Conservation (phyloP, 2,797 vertebrate species). For the Carcharodon carcharias region DNA sequence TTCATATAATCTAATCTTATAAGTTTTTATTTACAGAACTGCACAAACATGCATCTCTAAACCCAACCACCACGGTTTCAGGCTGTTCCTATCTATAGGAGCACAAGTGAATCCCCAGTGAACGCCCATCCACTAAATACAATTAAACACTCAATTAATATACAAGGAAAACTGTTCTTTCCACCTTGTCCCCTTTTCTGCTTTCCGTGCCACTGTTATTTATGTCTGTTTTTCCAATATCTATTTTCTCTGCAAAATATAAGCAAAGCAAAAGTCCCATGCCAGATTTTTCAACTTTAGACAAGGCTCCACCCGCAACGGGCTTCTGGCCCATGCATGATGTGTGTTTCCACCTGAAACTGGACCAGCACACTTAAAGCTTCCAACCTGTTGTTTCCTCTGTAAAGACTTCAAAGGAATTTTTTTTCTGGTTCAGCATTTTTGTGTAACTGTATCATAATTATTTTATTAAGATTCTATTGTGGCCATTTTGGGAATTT, state of each 20-base stretch:
- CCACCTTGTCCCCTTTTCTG: background rate
- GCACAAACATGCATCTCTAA: no score
- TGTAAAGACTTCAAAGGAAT: background rate
- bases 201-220: background rate
- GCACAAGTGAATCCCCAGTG: no score
- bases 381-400: background rate
- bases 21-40: no score
- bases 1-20: no score
- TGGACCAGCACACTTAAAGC: background rate
- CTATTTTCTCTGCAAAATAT: background rate
- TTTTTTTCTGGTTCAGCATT: background rate
- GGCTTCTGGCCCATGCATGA: background rate
- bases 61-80: background rate
- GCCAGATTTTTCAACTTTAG: background rate
- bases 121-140: no score
- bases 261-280: background rate
- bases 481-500: background rate
- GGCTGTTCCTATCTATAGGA: background rate
- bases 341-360: no score
- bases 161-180: no score
- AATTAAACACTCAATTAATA: no score
- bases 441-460: background rate
- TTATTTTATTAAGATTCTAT: background rate
- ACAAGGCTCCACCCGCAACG: background rate
- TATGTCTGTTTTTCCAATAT: background rate